Conservation (phyloP, 53 echinoderm and acorn worm species). For the Henricia sp. region DNA sequence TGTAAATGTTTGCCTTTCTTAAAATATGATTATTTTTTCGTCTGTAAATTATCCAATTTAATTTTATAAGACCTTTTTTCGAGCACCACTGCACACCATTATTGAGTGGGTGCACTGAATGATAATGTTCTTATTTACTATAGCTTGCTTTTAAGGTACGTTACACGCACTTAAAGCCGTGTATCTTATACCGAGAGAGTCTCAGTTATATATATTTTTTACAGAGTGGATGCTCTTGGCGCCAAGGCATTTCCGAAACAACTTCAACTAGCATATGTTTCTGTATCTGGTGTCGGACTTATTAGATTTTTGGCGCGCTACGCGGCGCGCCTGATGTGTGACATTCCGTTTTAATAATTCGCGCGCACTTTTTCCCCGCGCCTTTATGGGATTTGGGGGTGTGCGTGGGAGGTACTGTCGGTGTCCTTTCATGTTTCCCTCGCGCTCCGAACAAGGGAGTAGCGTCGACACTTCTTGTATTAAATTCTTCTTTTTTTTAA, state of each 20-base stretch:
- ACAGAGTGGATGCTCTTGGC: conserved; percentile 15
- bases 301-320: conserved; percentile 39
- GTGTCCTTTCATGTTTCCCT: conserved; percentile 13
- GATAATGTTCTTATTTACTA: conserved; percentile 5
- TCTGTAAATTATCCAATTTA: neutral
- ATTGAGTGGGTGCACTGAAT: neutral
- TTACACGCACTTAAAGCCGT: conserved; percentile 27
- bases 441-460: neutral
- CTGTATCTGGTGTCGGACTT: conserved; percentile 24
- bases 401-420: conserved; percentile 2
- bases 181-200: too few relatives aligned
- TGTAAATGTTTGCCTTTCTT: neutral
- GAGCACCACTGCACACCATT: conserved; percentile 31
- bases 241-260: conserved; percentile 49
- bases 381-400: conserved; percentile 24
- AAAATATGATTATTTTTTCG: neutral
- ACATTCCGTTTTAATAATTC: conserved; percentile 28
- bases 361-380: neutral
- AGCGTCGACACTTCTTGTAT: neutral
- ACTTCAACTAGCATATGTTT: conserved; percentile 25
- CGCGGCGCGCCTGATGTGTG: conserved; percentile 20
- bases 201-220: too few relatives aligned
- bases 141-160: neutral
- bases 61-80: neutral
- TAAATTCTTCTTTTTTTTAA: neutral